Conservation (phyloP, 2,888 invertebrate genomes). For the Scaptomyza caliginosa region DNA sequence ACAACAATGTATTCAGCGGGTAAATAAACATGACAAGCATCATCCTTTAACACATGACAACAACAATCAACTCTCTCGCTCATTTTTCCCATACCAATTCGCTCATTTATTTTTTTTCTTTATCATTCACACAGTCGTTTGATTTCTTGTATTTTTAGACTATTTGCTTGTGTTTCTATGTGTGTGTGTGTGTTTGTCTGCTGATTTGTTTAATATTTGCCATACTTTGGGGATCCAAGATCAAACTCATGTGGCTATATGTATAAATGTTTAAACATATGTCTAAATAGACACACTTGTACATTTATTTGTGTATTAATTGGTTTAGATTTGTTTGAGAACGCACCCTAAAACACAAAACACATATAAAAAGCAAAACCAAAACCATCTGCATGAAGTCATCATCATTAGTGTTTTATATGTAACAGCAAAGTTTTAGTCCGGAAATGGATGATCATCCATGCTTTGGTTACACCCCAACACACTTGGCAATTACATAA, state of each 20-base stretch:
- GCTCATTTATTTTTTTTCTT: neutral
- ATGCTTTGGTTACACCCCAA: neutral
- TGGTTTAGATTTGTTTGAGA: slow-evolving; percentile 11
- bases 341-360: slow-evolving; percentile 4
- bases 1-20: slow-evolving; percentile 81
- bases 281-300: neutral
- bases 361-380: neutral
- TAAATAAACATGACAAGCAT: slow-evolving; percentile 65
- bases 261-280: neutral
- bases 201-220: slow-evolving; percentile 4
- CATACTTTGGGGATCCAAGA: slow-evolving; percentile 16
- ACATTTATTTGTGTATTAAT: neutral
- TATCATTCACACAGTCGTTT: slow-evolving; percentile 7
- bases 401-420: slow-evolving; percentile 4
- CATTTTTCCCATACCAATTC: slow-evolving; percentile 1
- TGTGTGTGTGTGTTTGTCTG: neutral
- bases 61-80: slow-evolving; percentile 5
- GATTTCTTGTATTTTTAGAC: slow-evolving; percentile 41
- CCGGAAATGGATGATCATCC: slow-evolving; percentile 60
- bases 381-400: slow-evolving; percentile 27
- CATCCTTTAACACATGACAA: slow-evolving; percentile 11
- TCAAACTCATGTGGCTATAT: slow-evolving; percentile 2
- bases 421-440: slow-evolving; percentile 5
- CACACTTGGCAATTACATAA: slow-evolving; percentile 53
- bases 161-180: slow-evolving; percentile 4